These are phyloP conservation scores for Muntiacus reevesi DNA, from an alignment of 2,113 vertebrate genomes.

Conservation along the genomic window DNA sequence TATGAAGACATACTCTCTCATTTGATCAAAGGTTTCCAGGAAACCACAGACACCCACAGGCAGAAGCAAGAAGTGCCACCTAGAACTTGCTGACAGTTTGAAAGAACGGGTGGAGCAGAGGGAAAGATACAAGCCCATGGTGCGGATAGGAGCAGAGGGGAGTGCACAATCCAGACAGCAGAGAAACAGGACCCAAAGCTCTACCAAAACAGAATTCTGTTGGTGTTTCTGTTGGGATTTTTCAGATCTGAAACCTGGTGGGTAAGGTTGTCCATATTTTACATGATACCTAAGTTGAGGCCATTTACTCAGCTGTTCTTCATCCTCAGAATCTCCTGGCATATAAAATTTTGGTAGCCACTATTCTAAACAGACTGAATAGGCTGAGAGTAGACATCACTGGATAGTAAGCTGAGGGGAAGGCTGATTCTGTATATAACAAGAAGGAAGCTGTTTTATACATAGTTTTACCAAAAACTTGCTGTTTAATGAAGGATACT, in stretches of 20 bases:
- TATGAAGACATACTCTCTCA: fast-evolving
- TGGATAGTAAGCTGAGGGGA: background rate
- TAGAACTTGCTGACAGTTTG: background rate
- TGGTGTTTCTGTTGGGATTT: too few species aligned
- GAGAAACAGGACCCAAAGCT: too few species aligned
- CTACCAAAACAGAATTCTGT: too few species aligned
- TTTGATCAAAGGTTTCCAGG: background rate
- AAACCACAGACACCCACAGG: background rate
- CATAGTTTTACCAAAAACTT: background rate
- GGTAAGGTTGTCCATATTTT: background rate
- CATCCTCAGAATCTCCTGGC: background rate
- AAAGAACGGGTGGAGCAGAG: too few species aligned
- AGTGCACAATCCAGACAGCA: too few species aligned
- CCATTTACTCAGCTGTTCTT: background rate
- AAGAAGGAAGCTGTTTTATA: background rate
- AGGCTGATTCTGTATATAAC: background rate
- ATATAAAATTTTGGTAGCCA: background rate
- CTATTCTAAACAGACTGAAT: background rate
- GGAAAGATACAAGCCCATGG: too few species aligned
- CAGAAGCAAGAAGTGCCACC: background rate
- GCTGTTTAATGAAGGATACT: background rate
- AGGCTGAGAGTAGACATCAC: background rate
- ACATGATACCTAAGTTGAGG: background rate
- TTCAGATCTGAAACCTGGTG: background rate
- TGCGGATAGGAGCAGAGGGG: too few species aligned